Base-by-base conservation (phyloP, 2,797 vertebrate genomes). In the Sebastes melanostomus region DNA sequence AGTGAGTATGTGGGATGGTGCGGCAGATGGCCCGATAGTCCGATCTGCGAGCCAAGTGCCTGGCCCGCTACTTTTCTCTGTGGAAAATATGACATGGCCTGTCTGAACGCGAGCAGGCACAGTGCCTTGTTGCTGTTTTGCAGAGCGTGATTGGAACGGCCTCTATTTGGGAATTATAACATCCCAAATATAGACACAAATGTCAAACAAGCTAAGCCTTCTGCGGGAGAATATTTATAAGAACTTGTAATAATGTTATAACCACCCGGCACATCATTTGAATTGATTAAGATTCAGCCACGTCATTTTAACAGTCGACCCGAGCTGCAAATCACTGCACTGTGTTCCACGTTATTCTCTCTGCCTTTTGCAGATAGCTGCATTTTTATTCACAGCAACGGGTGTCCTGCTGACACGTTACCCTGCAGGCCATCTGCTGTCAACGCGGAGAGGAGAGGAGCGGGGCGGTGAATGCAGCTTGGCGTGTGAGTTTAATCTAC, bases 11-110 rank as follows among this genome's bases (percentile, higher is more conserved):
- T 42, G 78, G 66, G 66, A 84, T 69, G 82, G 74, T 1, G 24
- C 25, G 5, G 80, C 94, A 93, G 92, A 93, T 93, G 93, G 91
- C 85, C 82, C 18, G 81, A 79, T 68, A 77, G 91, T 86, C 85
- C n/a, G 6, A 78, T 76, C 59, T n/a, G 59, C 9, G 82, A 89
- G 91, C 91, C 90, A 91, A 91, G 92, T 67, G 86, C 83, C 72
- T 75, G 76, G 91, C 81, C 75, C 2, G 65, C 69, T 73, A 71
- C 79, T 78, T 78, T 78, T 82, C 77, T 86, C 69, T 20, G 70
- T 86, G 91, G 88, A 91, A 92, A 92, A 92, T 87, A 84, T 91
- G 84, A 88, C 88, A 86, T 78, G 80, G 79, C 52, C 69, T 38
- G 77, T 89, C 66, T 88, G 77, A 81, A 80, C 71, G 65, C 0